These are phyloP conservation scores for Solen grandis DNA, from an alignment of 1,140 invertebrate genomes.

Conservation along the genomic window DNA sequence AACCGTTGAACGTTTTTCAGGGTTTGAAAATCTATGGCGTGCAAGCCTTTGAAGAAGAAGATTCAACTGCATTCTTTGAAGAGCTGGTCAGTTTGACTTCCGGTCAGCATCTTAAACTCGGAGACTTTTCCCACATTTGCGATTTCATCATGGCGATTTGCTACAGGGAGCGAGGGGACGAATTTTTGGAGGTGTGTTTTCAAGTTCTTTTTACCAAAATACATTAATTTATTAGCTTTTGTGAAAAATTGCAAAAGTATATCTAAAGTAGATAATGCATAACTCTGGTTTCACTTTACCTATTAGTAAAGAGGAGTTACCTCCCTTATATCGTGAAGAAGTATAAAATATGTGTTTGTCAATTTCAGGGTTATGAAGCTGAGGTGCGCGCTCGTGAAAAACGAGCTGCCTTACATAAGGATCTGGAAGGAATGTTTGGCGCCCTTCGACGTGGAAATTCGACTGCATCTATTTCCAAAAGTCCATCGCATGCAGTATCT, in stretches of 20 bases:
- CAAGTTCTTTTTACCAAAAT: no score
- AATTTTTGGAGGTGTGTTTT: constrained; percentile 64
- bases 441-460: constrained; percentile 49
- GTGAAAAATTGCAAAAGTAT: no score
- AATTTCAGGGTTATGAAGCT: constrained; percentile 60
- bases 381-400: constrained; percentile 59
- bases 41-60: constrained; percentile 53
- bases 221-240: no score
- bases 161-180: constrained; percentile 68
- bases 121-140: constrained; percentile 64
- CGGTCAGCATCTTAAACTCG: constrained; percentile 68
- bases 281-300: no score
- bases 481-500: no score
- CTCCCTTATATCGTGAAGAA: no score
- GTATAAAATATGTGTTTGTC: no score
- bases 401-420: constrained; percentile 55
- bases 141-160: constrained; percentile 74
- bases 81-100: constrained; percentile 62
- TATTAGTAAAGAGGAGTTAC: no score
- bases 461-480: constrained; percentile 21
- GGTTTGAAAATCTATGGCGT: constrained; percentile 70
- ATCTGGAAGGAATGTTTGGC: constrained; percentile 60
- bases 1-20: no score
- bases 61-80: constrained; percentile 61
- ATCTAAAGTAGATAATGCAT: no score